Percentiles rank a stretch among this genome's conserved stretches.
These are phyloP conservation scores for Gobio gobio DNA, from an alignment of 2,113 vertebrate genomes.

Conservation along the genomic window DNA sequence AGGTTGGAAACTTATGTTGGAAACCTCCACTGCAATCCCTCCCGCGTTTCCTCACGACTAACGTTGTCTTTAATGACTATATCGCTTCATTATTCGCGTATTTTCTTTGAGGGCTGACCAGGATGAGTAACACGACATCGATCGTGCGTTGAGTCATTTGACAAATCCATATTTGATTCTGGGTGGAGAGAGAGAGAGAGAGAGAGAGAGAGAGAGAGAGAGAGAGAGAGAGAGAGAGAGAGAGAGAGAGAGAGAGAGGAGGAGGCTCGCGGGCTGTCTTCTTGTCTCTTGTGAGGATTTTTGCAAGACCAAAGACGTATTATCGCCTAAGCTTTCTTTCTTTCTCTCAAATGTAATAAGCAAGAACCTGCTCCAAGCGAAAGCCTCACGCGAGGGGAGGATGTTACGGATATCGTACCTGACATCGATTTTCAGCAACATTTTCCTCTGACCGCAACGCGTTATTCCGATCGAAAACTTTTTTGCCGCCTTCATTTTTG, in stretches of 20 bases:
- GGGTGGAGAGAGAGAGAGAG: constrained; percentile 62
- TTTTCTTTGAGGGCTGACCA: constrained; percentile 39
- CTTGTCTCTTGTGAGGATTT: constrained; percentile 42
- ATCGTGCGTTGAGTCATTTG: constrained; percentile 61
- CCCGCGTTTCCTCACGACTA: not conserved
- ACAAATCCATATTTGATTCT: constrained; percentile 65
- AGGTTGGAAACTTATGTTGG: not conserved
- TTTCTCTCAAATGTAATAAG: constrained; percentile 1
- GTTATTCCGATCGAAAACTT: constrained; percentile 17
- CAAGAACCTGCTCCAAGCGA: not conserved
- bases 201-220: constrained; percentile 38
- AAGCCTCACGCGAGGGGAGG: constrained; percentile 1
- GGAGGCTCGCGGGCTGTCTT: constrained; percentile 52
- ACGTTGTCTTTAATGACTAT: not conserved
- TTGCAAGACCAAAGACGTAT: not conserved
- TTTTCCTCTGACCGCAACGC: not conserved
- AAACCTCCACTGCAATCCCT: not conserved
- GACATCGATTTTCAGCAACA: constrained; percentile 22
- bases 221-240: too few species aligned
- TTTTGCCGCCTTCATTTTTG: not conserved
- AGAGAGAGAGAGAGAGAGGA: constrained; percentile 53
- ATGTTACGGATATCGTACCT: constrained; percentile 32
- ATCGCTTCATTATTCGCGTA: constrained; percentile 3
- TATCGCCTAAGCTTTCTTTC: not conserved
- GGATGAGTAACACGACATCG: constrained; percentile 47